These are phyloP conservation scores for Oryzias dopingdopingensis DNA, from an alignment of 2,797 vertebrate genomes.

Conservation along the genomic window DNA sequence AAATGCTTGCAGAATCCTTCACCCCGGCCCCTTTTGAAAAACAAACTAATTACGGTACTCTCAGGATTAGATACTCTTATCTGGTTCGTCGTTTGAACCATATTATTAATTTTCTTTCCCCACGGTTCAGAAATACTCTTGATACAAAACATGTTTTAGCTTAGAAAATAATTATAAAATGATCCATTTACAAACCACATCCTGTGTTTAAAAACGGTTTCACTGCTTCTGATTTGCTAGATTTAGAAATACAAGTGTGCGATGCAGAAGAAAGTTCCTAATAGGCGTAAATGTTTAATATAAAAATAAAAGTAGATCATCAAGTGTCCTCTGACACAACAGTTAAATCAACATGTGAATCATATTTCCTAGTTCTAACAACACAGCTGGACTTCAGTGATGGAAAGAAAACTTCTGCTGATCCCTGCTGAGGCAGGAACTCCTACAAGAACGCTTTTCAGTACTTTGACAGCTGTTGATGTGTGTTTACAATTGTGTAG, in stretches of 20 bases:
- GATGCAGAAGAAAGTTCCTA: too few species aligned
- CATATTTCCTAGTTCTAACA: too few species aligned
- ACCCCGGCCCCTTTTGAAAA: slow-evolving; percentile 8
- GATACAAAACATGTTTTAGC: not conserved
- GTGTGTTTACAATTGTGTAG: not conserved
- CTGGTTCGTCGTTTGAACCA: slow-evolving; percentile 2
- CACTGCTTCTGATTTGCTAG: too few species aligned
- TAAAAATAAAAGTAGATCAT: too few species aligned
- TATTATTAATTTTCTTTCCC: not conserved
- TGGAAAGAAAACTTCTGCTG: too few species aligned
- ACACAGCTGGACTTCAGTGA: too few species aligned
- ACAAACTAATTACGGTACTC: slow-evolving; percentile 22
- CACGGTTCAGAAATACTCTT: not conserved
- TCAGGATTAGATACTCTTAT: slow-evolving; percentile 40
- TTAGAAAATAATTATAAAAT: not conserved
- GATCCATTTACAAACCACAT: not conserved
- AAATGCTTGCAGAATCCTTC: not conserved
- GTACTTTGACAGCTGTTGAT: not conserved
- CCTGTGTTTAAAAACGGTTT: too few species aligned
- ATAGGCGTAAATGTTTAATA: too few species aligned
- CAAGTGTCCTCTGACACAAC: too few species aligned
- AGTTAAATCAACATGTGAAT: too few species aligned
- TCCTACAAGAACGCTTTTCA: not conserved
- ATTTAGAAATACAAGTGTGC: too few species aligned
- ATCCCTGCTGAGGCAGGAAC: too few species aligned